Base-by-base conservation (phyloP, 2,797 vertebrate species). In the Eidolon dupreanum region DNA sequence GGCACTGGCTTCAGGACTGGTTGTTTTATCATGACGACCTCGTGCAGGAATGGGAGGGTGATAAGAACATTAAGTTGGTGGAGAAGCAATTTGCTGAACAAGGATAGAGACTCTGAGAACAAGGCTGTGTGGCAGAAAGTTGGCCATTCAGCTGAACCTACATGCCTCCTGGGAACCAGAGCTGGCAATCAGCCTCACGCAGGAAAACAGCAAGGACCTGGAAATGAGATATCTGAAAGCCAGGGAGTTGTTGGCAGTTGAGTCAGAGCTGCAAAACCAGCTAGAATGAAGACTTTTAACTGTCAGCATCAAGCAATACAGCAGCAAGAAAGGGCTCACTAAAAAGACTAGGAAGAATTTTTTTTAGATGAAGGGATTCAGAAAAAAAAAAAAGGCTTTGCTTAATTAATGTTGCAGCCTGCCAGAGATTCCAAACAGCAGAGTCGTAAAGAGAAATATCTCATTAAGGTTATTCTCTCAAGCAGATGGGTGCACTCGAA, bases 191-290 rank as follows among this genome's bases (percentile, higher is more conserved):
- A 94, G 87, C 88, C 33, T 83, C 49, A 20, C 2, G 6, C n/a
- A 43, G 90, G 66, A 96, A 95, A 95, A 74, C 94, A 89, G 79
- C 65, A 36, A 26, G 20, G 77, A 73, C 84, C 79, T 31, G 9
- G 93, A 97, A 77, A 97, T 96, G 92, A 96, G 90, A 78, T 96
- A 88, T 97, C 94, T 89, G 90, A 71, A 92, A 94, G 88, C 85
- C 90, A 70, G 86, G 71, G 97, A 95, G 46, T 82, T 92, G 51
- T 68, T 49, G 74, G 87, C 91, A 71, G 28, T 92, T 61, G 88
- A 94, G n/a, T 75, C 61, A 82, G 93, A 95, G 81, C 43, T 94
- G 71, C 88, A 96, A 91, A 95, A 97, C 55, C 55, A 94, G 70
- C 90, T 97, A 96, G 63, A 97, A 95, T 74, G 16, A 11, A 49